Percentiles rank a stretch among this genome's conserved stretches.
Evolutionary conservation across 2,113 vertebrate species (phyloP).

Genomic region (Cavia aperea): DNA sequence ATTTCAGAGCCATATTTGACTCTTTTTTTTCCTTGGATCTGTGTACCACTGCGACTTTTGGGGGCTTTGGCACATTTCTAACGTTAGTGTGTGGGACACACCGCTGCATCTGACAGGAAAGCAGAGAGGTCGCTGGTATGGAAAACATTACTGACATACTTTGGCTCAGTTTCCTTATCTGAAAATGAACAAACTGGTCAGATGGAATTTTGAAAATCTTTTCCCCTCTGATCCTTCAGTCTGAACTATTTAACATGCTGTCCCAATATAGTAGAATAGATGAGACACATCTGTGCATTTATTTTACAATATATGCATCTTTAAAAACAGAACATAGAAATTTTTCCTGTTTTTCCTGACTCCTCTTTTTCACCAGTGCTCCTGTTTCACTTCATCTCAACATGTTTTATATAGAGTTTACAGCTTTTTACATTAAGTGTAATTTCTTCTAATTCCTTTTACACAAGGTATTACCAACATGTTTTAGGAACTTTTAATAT

Average conservation of each 20-base stretch:
- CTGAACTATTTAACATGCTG: not conserved
- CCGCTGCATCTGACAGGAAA: not conserved
- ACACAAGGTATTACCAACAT: not conserved
- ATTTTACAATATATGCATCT: not conserved
- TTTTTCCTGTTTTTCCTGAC: not conserved
- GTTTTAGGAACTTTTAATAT: not conserved
- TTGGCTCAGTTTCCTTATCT: not conserved
- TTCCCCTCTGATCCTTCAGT: not conserved
- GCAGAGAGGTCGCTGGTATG: not conserved
- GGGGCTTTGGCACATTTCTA: not conserved
- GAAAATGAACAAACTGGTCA: slow-evolving; percentile 2
- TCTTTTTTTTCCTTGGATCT: not conserved
- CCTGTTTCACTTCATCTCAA: not conserved
- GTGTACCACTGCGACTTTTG: not conserved
- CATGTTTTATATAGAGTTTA: not conserved
- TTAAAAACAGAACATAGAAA: not conserved
- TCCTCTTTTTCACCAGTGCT: not conserved
- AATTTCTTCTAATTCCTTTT: not conserved
- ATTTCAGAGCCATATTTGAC: not conserved
- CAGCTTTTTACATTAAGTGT: not conserved
- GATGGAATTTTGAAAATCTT: not conserved
- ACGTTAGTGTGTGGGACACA: not conserved
- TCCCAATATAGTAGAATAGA: not conserved
- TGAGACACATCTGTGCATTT: not conserved
- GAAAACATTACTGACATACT: not conserved